These are phyloP conservation scores for Rotaria socialis DNA, from an alignment of 2,888 invertebrate species.

Conservation along the genomic window DNA sequence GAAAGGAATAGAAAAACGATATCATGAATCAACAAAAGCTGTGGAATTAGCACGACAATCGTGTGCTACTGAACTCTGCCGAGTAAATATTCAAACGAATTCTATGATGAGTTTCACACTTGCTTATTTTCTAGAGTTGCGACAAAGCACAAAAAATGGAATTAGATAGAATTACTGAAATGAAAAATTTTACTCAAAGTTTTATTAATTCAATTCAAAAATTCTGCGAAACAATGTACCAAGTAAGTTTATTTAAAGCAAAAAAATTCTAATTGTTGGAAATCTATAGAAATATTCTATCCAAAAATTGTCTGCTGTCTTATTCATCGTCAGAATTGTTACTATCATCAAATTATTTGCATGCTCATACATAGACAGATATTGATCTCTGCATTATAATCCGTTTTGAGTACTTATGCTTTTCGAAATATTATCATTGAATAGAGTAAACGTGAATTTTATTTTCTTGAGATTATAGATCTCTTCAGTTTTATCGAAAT, in stretches of 20 bases:
- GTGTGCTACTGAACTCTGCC: slow-evolving; percentile 5
- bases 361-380: too few species aligned
- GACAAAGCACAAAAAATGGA: slow-evolving; percentile 40
- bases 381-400: too few species aligned
- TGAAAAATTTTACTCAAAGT: slow-evolving; percentile 34
- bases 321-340: too few species aligned
- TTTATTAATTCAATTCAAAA: not conserved
- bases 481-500: too few species aligned
- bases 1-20: slow-evolving; percentile 33
- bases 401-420: too few species aligned
- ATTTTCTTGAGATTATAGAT: too few species aligned
- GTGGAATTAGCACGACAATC: slow-evolving; percentile 42
- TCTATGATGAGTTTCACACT: too few species aligned
- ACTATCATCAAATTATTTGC: too few species aligned
- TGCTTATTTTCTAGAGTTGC: not conserved
- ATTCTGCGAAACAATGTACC: not conserved
- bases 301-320: too few species aligned
- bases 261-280: not conserved
- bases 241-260: not conserved
- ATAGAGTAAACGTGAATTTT: too few species aligned
- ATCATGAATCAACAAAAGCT: slow-evolving; percentile 16
- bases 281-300: not conserved
- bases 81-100: not conserved
- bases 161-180: not conserved
- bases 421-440: too few species aligned